Conservation (phyloP, 2,888 invertebrate species). For the Cataglyphis cursor region DNA sequence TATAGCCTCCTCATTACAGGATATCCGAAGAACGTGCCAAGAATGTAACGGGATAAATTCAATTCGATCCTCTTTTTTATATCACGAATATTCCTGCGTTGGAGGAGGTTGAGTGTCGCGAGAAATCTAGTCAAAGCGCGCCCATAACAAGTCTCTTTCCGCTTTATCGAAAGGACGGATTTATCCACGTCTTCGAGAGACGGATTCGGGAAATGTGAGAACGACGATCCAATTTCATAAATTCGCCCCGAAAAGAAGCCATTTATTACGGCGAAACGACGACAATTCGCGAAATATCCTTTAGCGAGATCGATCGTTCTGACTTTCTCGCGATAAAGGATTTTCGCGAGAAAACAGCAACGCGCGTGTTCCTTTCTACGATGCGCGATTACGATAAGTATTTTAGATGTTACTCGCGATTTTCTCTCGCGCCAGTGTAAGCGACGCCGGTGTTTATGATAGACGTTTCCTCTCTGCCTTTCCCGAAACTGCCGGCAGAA, state of each 20-base stretch:
- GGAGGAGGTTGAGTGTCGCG: background rate
- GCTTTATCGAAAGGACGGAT: constrained; percentile 18
- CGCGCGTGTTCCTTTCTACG: background rate
- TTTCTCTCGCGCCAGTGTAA: background rate
- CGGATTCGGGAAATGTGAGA: background rate
- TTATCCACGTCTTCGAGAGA: constrained; percentile 2
- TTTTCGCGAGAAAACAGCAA: background rate
- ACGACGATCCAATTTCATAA: constrained; percentile 18
- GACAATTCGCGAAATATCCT: constrained; percentile 18
- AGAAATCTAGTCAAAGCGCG: constrained; percentile 15
- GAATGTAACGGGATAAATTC: constrained; percentile 2
- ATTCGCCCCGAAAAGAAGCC: constrained; percentile 23
- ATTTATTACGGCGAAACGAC: constrained; percentile 21
- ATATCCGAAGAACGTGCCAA: background rate
- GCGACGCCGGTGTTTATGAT: constrained; percentile 2
- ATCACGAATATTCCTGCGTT: background rate
- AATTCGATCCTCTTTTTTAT: constrained; percentile 17
- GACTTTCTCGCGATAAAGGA: background rate
- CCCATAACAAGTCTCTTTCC: constrained; percentile 14
- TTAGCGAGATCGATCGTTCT: background rate
- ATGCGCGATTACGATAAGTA: background rate
- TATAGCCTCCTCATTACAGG: background rate
- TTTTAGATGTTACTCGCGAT: background rate
- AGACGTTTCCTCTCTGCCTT: background rate
- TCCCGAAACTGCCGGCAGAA: background rate